Percentiles rank a stretch among this genome's conserved stretches.
Evolutionary conservation across 2,888 invertebrate species (phyloP).

Genomic region (Apantesis nais): DNA sequence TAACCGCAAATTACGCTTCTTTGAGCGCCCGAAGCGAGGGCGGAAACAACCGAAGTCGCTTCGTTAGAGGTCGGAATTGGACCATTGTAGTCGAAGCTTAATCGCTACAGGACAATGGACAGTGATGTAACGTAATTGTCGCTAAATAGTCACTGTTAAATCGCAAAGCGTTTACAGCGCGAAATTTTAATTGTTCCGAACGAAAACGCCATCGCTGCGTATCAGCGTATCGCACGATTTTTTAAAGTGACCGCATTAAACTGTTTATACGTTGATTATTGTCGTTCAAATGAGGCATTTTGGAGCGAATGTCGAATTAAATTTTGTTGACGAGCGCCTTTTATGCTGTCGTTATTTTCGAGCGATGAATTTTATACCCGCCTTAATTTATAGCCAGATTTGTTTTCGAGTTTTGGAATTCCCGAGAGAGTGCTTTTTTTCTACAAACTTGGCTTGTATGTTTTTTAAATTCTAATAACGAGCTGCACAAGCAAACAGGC

Average conservation of each 20-base stretch:
- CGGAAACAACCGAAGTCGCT: conserved; percentile 81
- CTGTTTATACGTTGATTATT: conserved; percentile 74
- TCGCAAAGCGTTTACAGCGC: conserved; percentile 65
- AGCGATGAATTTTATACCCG: conserved; percentile 68
- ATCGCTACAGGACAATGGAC: conserved; percentile 80
- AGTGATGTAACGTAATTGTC: conserved; percentile 78
- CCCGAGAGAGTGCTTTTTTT: conserved; percentile 41
- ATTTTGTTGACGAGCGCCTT: conserved; percentile 72
- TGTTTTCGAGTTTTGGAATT: conserved; percentile 43
- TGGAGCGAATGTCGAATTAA: conserved; percentile 71
- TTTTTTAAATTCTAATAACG: conserved; percentile 58
- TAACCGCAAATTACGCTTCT: conserved; percentile 82
- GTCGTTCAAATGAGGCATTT: conserved; percentile 70
- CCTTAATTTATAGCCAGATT: conserved; percentile 62
- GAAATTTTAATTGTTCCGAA: conserved; percentile 63
- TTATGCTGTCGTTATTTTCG: conserved; percentile 70
- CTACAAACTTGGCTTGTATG: conserved; percentile 49
- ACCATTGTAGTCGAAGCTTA: conserved; percentile 76
- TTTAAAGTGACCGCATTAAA: conserved; percentile 68
- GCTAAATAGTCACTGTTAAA: conserved; percentile 77
- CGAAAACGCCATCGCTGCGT: conserved; percentile 45
- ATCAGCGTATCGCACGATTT: conserved; percentile 57
- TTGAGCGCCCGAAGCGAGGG: conserved; percentile 72
- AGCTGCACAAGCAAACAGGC: conserved; percentile 54
- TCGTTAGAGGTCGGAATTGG: conserved; percentile 80